phyloP scores from a whole-genome alignment of 2,888 invertebrate species.

The Perizoma flavofasciatum region DNA sequence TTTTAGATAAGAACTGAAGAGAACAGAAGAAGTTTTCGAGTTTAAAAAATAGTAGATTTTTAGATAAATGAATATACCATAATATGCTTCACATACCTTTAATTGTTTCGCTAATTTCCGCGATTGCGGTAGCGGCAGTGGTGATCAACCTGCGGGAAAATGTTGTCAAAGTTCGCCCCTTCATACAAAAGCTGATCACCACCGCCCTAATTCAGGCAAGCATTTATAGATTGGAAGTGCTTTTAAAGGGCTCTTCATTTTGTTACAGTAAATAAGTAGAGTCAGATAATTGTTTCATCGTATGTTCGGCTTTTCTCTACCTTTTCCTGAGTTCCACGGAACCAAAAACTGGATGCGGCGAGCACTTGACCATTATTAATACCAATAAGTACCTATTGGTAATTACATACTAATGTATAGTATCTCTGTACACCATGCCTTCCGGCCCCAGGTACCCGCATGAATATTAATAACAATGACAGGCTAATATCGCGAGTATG shows the following conservation, averaged over 20 bases:
- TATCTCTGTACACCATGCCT: constrained; percentile 11
- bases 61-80: too few species aligned
- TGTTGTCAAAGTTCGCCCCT: too few species aligned
- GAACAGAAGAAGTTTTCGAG: too few species aligned
- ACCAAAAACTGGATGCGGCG: constrained; percentile 12
- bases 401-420: background rate
- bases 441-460: constrained; percentile 53
- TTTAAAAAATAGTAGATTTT: too few species aligned
- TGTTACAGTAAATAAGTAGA: background rate
- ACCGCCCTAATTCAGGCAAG: too few species aligned
- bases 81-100: too few species aligned
- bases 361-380: constrained; percentile 11
- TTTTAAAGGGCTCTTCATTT: too few species aligned
- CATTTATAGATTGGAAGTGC: too few species aligned
- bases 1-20: background rate
- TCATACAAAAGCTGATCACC: too few species aligned
- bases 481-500: constrained; percentile 50
- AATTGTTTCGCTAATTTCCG: too few species aligned
- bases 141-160: too few species aligned
- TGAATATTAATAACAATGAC: constrained; percentile 58
- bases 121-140: too few species aligned
- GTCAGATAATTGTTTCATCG: constrained; percentile 4
- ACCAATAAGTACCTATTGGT: constrained; percentile 14
- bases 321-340: constrained; percentile 14
- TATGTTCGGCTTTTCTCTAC: constrained; percentile 4